Base-by-base conservation (phyloP, 2,797 vertebrate genomes). In the Pampus argenteus region DNA sequence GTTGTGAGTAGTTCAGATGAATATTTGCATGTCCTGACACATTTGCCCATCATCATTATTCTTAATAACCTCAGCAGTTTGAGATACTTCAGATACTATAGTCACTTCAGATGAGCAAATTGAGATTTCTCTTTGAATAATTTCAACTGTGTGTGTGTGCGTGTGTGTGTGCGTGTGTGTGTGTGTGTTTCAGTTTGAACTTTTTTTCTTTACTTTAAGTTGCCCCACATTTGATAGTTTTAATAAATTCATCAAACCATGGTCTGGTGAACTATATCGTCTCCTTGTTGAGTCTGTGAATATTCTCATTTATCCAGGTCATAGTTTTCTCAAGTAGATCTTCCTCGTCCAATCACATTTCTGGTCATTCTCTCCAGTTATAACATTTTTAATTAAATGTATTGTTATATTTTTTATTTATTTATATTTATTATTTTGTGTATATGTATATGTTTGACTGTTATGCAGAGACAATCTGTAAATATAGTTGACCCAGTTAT, bases 31-130 rank as follows among this genome's bases (percentile, higher is more conserved):
- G 36, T 66, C 28, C 20, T 25, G 58, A 64, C 64, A 68, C 57
- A 58, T 47, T 69, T 59, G 62, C 61, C 48, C 17, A 7, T 18
- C 45, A 51, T 60, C 60, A 60, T 69, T 66, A 70, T 36, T 38
- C 40, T 28, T 68, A 45, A 71, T 69, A 34, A 72, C 67, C 23
- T 51, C 49, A 20, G 28, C 15, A 67, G 50, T 34, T 58, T 0
- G 8, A 54, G 49, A 52, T 29, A 28, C 23, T 66, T 25, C 25
- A n/a, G n/a, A n/a, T n/a, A n/a, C n/a, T 47, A 38, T 9, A 44
- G 36, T 15, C 60, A 50, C 51, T 56, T 42, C n/a, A 26, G 49
- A 44, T 2, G 3, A 22, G 52, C 18, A 49, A 75, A 64, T 26
- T 68, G 34, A 50, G 68, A 34, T 49, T 26, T 51, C 29, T 60